Conservation (phyloP, 23 tunicate genomes). For the Aplidium turbinatum region DNA sequence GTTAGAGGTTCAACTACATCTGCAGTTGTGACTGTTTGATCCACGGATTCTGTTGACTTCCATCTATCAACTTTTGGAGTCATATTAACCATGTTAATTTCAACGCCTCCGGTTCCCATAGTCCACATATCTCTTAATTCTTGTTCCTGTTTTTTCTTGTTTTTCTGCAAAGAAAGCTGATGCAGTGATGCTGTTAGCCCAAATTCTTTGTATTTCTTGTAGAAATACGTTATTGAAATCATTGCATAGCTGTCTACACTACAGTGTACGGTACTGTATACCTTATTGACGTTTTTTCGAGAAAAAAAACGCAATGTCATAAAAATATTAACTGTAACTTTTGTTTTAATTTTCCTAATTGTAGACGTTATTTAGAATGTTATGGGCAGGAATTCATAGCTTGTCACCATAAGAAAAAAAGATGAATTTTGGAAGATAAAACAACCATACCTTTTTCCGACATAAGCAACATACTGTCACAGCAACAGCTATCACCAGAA, state of each 20-base stretch:
- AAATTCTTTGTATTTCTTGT: too few relatives aligned
- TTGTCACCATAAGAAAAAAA: too few relatives aligned
- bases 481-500: neutral
- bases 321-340: neutral
- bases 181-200: neutral
- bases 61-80: neutral
- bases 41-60: constrained; percentile 22
- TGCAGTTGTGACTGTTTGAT: constrained; percentile 16
- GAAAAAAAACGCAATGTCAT: neutral
- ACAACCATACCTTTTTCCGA: too few relatives aligned
- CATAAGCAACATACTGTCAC: neutral
- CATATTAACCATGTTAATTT: constrained; percentile 13
- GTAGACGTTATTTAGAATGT: too few relatives aligned
- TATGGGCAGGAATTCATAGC: too few relatives aligned
- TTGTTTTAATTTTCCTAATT: too few relatives aligned
- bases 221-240: too few relatives aligned
- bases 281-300: neutral
- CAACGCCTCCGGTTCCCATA: constrained; percentile 19
- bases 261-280: too few relatives aligned
- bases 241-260: too few relatives aligned
- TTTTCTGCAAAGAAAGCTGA: neutral
- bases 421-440: too few relatives aligned
- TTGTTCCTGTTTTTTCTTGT: constrained; percentile 4
- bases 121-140: constrained; percentile 23
- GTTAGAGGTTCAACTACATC: constrained; percentile 3